Conservation (phyloP, 2,797 vertebrate species). For the Scarus forsteni region DNA sequence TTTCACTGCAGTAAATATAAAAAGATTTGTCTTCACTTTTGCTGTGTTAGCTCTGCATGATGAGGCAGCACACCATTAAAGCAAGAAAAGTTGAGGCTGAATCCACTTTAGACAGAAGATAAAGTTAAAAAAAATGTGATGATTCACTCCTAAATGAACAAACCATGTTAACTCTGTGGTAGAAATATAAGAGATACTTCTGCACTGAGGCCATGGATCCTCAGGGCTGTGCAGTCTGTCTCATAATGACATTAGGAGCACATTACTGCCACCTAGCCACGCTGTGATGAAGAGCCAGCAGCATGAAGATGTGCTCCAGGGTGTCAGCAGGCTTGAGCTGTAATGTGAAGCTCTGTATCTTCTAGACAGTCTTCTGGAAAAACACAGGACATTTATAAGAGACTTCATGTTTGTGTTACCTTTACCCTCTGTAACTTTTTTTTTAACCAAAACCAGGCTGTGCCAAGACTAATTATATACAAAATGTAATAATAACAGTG, state of each 20-base stretch:
- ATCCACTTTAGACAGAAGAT: neutral
- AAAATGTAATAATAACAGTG: no score
- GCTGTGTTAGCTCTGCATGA: no score
- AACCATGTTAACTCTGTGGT: neutral
- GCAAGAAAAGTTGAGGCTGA: neutral
- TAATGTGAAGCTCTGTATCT: slow-evolving; percentile 11
- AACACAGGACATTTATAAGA: no score
- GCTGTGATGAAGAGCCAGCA: neutral
- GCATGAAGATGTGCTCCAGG: neutral
- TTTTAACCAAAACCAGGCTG: no score
- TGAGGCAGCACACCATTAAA: no score
- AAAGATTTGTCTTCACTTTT: neutral
- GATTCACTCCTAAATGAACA: neutral
- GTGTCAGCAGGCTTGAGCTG: neutral
- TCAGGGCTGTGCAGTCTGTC: slow-evolving; percentile 13
- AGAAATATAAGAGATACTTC: slow-evolving; percentile 13
- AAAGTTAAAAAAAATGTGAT: neutral
- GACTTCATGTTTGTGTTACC: no score
- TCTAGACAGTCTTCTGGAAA: neutral
- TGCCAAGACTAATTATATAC: no score
- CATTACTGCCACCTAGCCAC: slow-evolving; percentile 42
- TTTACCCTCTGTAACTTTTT: no score
- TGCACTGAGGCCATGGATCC: neutral
- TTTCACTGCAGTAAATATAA: neutral
- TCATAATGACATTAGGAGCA: neutral